Base-by-base conservation (phyloP, 2,113 vertebrate species). In the Cygnus atratus region DNA sequence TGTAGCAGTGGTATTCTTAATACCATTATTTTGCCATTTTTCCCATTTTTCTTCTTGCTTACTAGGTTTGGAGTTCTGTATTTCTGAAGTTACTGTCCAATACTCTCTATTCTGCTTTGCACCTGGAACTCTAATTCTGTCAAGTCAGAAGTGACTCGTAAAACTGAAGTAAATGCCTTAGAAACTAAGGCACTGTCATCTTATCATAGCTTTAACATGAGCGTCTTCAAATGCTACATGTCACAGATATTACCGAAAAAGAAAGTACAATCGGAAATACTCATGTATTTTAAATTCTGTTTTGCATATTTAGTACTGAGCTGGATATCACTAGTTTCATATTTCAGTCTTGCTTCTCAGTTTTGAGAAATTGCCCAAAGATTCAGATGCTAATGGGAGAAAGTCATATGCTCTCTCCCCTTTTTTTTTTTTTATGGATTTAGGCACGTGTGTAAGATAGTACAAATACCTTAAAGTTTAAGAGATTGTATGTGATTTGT, bases 281-380 rank as follows among this genome's bases (percentile, higher is more conserved):
- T 46, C 2, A 44, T 59, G 11, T 75, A 13, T 81, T 80, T 82
- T 73, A 44, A 57, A 37, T 11, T 37, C 79, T 19, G 14, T 19
- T 94, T 94, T 96, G n/a, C 75, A 22, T 88, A 41, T 85, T n/a
- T 93, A 20, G 5, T 58, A 54, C 24, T 52, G 15, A 71, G 17
- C 14, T 62, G 1, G 62, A 7, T 18, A 3, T 43, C 57, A 11
- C 19, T 67, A 3, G 6, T 86, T 84, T 88, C 10, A 2, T 26
- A 48, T 85, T 68, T 71, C 25, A 13, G 0, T 82, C 43, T 67
- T 58, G 5, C 16, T 84, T 78, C 71, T 29, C 66, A 7, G 55
- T 86, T 75, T 75, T 65, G 43, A 77, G 57, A 80, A 90, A 29
- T 46, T 63, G 16, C 26, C 77, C 17, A 29, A 55, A 57, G 33